Percentiles rank a stretch among this genome's conserved stretches.
These are phyloP conservation scores for Sphaerophoria rueppellii DNA, from an alignment of 2,888 invertebrate species.

Conservation along the genomic window DNA sequence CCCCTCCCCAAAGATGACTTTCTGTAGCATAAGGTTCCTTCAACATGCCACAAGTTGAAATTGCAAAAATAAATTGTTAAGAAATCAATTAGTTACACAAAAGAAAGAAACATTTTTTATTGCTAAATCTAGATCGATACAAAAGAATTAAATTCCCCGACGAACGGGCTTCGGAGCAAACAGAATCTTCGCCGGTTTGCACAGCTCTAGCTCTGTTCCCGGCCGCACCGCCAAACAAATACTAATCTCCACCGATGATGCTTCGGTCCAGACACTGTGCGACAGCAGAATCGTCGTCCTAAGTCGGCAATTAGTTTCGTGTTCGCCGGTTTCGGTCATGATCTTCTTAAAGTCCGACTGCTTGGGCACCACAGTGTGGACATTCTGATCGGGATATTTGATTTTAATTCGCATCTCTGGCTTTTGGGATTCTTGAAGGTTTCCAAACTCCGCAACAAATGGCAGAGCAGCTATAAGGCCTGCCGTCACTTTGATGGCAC, in stretches of 20 bases:
- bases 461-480: constrained; percentile 94
- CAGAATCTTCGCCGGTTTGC: constrained; percentile 92
- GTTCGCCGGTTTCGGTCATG: constrained; percentile 85
- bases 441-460: constrained; percentile 92
- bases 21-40: not conserved
- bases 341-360: constrained; percentile 88
- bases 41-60: too few relatives aligned
- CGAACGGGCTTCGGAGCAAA: constrained; percentile 95
- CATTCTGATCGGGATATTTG: constrained; percentile 95
- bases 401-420: constrained; percentile 91
- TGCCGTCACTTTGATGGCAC: constrained; percentile 94
- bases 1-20: not conserved
- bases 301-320: constrained; percentile 84
- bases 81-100: not conserved
- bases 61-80: not conserved
- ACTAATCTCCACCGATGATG: constrained; percentile 93
- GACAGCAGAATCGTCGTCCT: constrained; percentile 94
- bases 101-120: constrained; percentile 2
- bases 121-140: not conserved
- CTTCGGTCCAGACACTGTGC: constrained; percentile 93
- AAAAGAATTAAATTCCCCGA: constrained; percentile 85
- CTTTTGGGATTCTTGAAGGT: constrained; percentile 88
- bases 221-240: constrained; percentile 90
- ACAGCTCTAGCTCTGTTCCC: constrained; percentile 88
- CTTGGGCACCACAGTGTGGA: constrained; percentile 91